Evolutionary conservation across 2,113 vertebrate genomes (phyloP).

Genomic region (Hippopotamus amphibius): DNA sequence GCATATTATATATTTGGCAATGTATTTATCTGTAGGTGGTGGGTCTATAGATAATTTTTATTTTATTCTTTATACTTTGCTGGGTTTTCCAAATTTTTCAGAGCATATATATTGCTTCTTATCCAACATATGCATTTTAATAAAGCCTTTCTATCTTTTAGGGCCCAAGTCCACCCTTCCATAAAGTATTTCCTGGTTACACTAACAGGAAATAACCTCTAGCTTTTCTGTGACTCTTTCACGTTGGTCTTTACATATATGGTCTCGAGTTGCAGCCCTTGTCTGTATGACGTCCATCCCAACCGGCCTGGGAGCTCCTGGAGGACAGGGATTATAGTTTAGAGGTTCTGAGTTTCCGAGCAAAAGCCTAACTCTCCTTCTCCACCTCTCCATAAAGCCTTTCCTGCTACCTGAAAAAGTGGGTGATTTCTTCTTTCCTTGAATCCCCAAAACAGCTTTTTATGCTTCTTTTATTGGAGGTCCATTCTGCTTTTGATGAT

Average conservation of each 20-base stretch:
- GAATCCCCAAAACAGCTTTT: neutral
- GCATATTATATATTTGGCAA: neutral
- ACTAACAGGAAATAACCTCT: neutral
- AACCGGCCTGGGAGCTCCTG: neutral
- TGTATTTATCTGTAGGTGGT: neutral
- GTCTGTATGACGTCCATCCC: neutral
- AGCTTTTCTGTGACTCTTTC: neutral
- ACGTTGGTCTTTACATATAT: neutral
- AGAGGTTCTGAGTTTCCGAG: neutral
- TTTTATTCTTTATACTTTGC: constrained; percentile 24
- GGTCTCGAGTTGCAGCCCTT: neutral
- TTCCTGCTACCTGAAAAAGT: neutral
- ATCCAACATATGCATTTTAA: neutral
- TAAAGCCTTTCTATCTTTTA: neutral
- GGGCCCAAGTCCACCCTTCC: neutral
- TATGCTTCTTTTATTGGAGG: neutral
- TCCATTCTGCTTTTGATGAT: neutral
- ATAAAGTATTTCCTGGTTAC: neutral
- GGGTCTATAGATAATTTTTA: neutral
- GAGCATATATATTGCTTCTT: neutral
- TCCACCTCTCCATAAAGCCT: neutral
- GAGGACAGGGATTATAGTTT: neutral
- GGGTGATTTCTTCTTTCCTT: neutral
- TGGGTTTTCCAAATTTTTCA: constrained; percentile 14
- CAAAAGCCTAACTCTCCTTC: neutral